Evolutionary conservation across 2,888 invertebrate genomes (phyloP).

Genomic region (Barypeithes pellucidus): DNA sequence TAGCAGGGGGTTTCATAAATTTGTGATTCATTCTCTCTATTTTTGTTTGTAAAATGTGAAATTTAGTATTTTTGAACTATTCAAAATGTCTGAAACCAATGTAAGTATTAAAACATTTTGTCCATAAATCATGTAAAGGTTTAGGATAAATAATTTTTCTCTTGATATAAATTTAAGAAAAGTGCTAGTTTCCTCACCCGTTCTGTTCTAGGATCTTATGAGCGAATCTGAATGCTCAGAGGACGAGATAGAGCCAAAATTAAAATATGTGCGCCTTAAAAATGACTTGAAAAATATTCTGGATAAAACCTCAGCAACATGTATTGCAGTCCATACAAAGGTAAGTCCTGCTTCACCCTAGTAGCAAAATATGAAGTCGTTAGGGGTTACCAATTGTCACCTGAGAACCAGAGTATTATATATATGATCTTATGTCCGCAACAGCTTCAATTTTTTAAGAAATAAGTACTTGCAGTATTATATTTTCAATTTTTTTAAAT

Average conservation of each 20-base stretch:
- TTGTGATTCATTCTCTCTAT: slow-evolving; percentile 25
- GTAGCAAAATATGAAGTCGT: too few species aligned
- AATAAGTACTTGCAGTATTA: too few species aligned
- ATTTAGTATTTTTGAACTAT: slow-evolving; percentile 33
- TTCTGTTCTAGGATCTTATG: slow-evolving; percentile 61
- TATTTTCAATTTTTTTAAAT: too few species aligned
- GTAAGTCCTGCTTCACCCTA: too few species aligned
- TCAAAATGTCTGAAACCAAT: slow-evolving; percentile 58
- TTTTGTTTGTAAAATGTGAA: slow-evolving; percentile 56
- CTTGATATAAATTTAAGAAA: background rate
- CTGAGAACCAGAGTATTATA: too few species aligned
- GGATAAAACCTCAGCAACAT: slow-evolving; percentile 82
- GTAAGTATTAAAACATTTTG: slow-evolving; percentile 43
- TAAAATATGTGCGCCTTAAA: slow-evolving; percentile 91
- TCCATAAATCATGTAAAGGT: too few species aligned
- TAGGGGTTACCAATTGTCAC: too few species aligned
- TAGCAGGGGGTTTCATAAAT: background rate
- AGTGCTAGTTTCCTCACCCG: background rate
- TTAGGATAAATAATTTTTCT: too few species aligned
- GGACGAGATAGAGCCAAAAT: slow-evolving; percentile 86
- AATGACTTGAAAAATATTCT: slow-evolving; percentile 91
- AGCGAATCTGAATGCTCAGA: slow-evolving; percentile 67
- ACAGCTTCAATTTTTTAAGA: too few species aligned
- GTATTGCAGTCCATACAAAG: slow-evolving; percentile 94
- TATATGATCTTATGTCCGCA: too few species aligned